Base-by-base conservation (phyloP, 2,888 invertebrate genomes). In the Ferrisia virgata region DNA sequence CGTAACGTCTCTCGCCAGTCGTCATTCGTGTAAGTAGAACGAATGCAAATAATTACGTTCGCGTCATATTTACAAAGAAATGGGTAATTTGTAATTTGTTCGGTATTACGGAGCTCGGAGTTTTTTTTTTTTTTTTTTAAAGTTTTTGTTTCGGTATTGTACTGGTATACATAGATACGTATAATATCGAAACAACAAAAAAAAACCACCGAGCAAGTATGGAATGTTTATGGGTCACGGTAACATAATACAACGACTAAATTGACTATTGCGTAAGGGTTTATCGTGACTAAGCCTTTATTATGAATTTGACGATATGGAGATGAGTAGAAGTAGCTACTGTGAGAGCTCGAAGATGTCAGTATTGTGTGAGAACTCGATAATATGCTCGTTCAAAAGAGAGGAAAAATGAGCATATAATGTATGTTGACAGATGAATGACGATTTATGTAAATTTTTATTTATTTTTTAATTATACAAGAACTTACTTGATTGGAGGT, bases 391-490 rank as follows among this genome's bases (percentile, higher is more conserved):
- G 22, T 53, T 53, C 22, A 22, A 22, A 53, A 22, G 6, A 53
- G 22, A 72, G 36, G 72, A 72, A 72, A 72, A 72, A 72, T 36
- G 36, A 72, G 36, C 22, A 72, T 18, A n/a, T 15, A 36, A 72
- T 31, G n/a, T n/a, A 72, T 18, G 72, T 72, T 72, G 72, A 72
- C 36, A 36, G 18, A 72, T 72, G 72, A 72, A 72, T 72, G 72
- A 72, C 72, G 36, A 72, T 72, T 69, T 72, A 72, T 72, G 72
- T 36, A n/a, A 72, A 72, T 72, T 72, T 28, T 18, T 36, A 36
- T 33, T 36, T n/a, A n/a, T 11, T 72, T 72, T 64, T 72, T 64
- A 64, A 64, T 64, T 64, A 64, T 64, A 5, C 6, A 13, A 40
- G 40, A 40, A 40, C 13, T 0, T 53, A 22, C 53, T 53, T 53